Evolutionary conservation across 2,888 invertebrate genomes (phyloP).

Genomic region (Barypeithes pellucidus): DNA sequence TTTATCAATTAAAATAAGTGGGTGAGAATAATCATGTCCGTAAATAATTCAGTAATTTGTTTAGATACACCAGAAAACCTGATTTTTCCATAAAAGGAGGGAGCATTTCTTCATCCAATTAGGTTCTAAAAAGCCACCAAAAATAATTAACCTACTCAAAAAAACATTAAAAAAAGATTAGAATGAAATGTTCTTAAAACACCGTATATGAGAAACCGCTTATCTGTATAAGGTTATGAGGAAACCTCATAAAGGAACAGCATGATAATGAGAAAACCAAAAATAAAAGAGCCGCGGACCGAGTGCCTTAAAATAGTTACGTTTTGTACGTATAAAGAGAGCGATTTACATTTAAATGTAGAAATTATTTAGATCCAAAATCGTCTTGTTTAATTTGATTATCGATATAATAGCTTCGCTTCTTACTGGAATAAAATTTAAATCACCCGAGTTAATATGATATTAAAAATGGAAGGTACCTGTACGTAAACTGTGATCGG

Average conservation of each 20-base stretch:
- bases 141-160: conserved; percentile 35
- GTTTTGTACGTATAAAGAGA: conserved; percentile 34
- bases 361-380: conserved; percentile 41
- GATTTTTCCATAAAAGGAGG: conserved; percentile 2
- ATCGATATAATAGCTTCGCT: conserved; percentile 27
- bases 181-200: conserved; percentile 22
- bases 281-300: conserved; percentile 33
- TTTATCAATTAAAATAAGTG: background rate
- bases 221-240: conserved; percentile 30
- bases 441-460: background rate
- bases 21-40: background rate
- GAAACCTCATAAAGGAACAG: conserved; percentile 24
- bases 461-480: background rate
- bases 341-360: conserved; percentile 40
- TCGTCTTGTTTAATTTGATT: conserved; percentile 40
- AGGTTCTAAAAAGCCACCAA: conserved; percentile 4
- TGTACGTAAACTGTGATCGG: too few species aligned
- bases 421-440: conserved; percentile 25
- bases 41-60: conserved; percentile 3
- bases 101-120: conserved; percentile 15
- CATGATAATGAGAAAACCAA: conserved; percentile 32
- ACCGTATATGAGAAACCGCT: conserved; percentile 17
- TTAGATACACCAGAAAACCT: background rate
- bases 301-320: conserved; percentile 39
- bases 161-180: conserved; percentile 17